Evolutionary conservation across 2,113 vertebrate genomes (phyloP), one percentile per base, ranked within the genome.

Genomic region (Donacobius atricapilla): DNA sequence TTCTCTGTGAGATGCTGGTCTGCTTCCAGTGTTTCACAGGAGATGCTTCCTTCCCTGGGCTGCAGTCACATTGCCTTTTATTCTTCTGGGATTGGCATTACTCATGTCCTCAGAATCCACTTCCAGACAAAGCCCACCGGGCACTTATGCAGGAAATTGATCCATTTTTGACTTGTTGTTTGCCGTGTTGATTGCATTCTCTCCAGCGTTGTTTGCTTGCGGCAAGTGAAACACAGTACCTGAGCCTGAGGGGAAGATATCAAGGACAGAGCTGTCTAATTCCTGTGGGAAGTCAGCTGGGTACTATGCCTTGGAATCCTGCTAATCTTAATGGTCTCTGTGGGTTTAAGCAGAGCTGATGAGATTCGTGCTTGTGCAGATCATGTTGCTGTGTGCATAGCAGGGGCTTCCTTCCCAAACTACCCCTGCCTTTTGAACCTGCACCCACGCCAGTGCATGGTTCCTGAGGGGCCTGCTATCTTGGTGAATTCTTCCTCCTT

Each of bases 281-380:
- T 94, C 82, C 70, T 0, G 0, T 82, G 85, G 63, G 87, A 96
- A 93, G 40, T 71, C 48, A 72, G 35, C 37, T 70, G 65, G 82
- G 56, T 93, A n/a, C 28, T 70, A 4, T 50, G 64, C 51, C 54
- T 81, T 76, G 70, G 78, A 93, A 94, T 93, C 73, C 70, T 69
- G 40, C 81, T 95, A 78, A 89, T 92, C 60, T 53, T 63, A 35
- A n/a, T 44, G 82, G 80, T 91, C 20, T 90, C 11, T 5, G 3
- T 85, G 57, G 81, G 44, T 15, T 87, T 90, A 79, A 51, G n/a
- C 65, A 48, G 66, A 87, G n/a, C 0, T 79, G 85, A 85, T 91
- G 57, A 91, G 81, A 85, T 91, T 40, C 84, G 70, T 39, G 27
- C 1, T 93, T 61, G 68, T 72, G 65, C 64, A 84, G 92, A 16